A percentile compares a stretch with the other conserved stretches of the same genome.
These are phyloP conservation scores for Graphium colonna DNA, from an alignment of 2,888 invertebrate genomes.

Conservation along the genomic window DNA sequence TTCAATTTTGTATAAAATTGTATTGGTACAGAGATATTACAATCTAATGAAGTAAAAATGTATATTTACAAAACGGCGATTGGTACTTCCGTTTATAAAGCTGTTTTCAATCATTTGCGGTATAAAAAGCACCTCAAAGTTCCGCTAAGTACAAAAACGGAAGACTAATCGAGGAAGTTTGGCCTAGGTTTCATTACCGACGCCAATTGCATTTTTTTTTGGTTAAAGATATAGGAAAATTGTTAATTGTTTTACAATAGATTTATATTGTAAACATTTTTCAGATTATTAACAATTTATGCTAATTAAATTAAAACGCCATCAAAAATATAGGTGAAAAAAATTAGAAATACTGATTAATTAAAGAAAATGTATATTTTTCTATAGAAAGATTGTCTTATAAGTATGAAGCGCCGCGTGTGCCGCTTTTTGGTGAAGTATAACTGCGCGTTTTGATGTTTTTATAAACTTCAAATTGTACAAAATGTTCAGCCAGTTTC, in stretches of 20 bases:
- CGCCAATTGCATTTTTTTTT: constrained; percentile 11
- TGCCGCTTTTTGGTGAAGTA: constrained; percentile 13
- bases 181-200: constrained; percentile 59
- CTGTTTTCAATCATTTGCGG: constrained; percentile 33
- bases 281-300: neutral
- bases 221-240: constrained; percentile 3
- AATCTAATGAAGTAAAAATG: constrained; percentile 55
- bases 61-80: constrained; percentile 68
- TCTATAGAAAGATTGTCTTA: constrained; percentile 15
- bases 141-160: constrained; percentile 70
- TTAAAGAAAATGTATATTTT: constrained; percentile 25
- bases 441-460: neutral
- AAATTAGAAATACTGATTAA: constrained; percentile 16
- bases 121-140: constrained; percentile 61
- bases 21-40: constrained; percentile 68
- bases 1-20: constrained; percentile 77
- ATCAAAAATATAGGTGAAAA: constrained; percentile 9
- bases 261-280: constrained; percentile 27
- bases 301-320: constrained; percentile 1
- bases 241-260: neutral
- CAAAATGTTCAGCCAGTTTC: neutral
- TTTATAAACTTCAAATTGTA: neutral
- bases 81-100: constrained; percentile 44
- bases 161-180: constrained; percentile 58
- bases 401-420: constrained; percentile 21